Percentiles rank a stretch among this genome's conserved stretches.
Evolutionary conservation across 2,797 vertebrate species (phyloP).

Genomic region (Oreochromis grahami): DNA sequence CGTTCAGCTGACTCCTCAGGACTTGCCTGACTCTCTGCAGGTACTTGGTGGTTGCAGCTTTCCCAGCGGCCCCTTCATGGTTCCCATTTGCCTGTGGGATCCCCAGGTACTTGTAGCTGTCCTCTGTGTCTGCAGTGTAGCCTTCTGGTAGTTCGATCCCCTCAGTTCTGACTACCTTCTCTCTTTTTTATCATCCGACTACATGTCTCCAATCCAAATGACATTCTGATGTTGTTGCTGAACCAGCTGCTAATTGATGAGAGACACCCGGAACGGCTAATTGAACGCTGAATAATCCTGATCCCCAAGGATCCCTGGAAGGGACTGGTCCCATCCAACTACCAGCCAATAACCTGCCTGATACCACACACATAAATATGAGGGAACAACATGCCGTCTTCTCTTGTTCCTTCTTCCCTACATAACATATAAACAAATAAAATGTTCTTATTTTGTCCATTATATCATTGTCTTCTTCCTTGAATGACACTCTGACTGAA

Average conservation of each 20-base stretch:
- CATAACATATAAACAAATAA: not conserved
- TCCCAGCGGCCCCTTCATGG: fast-evolving
- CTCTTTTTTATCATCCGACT: not conserved
- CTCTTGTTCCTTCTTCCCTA: not conserved
- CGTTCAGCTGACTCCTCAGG: too few species aligned
- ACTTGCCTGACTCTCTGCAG: too few species aligned
- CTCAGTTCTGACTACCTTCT: fast-evolving
- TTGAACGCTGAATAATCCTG: fast-evolving
- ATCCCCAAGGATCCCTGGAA: fast-evolving
- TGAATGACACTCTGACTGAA: not conserved
- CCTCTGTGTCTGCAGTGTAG: too few species aligned
- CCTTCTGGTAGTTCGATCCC: fast-evolving
- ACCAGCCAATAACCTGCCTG: not conserved
- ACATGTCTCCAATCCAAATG: not conserved
- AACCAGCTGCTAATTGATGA: not conserved
- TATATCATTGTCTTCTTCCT: not conserved
- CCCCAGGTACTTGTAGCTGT: too few species aligned
- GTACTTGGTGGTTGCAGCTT: too few species aligned
- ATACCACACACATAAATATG: fast-evolving
- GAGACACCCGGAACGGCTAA: not conserved
- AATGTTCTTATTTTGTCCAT: not conserved
- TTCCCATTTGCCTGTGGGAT: fast-evolving
- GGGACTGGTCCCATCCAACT: not conserved
- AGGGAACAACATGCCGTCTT: not conserved
- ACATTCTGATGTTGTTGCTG: not conserved